These are phyloP conservation scores for Dasysyrphus albostriatus DNA, from an alignment of 2,888 invertebrate species.

Conservation along the genomic window DNA sequence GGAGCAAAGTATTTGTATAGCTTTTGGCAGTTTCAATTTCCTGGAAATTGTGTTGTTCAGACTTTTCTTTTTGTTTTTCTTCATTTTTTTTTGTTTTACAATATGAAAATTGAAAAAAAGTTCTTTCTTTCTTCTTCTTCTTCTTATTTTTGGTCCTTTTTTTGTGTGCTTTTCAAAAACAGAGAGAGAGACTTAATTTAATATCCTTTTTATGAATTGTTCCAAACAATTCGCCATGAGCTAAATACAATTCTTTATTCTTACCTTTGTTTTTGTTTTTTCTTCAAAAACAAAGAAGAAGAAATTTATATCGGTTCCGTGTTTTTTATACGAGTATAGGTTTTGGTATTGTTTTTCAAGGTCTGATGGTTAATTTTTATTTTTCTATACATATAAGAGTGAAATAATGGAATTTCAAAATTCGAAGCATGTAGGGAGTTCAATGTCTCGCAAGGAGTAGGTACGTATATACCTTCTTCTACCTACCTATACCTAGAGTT, in stretches of 20 bases:
- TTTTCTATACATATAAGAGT: not conserved
- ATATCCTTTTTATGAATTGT: constrained; percentile 64
- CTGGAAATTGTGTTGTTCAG: constrained; percentile 58
- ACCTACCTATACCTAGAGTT: not conserved
- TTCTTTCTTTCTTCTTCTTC: not conserved
- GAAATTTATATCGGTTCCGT: constrained; percentile 10
- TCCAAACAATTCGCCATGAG: constrained; percentile 36
- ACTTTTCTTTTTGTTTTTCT: constrained; percentile 10
- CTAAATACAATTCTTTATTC: constrained; percentile 29
- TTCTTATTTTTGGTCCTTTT: constrained; percentile 9
- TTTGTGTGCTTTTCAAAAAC: constrained; percentile 11
- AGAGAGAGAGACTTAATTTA: constrained; percentile 47
- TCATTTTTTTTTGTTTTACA: constrained; percentile 18
- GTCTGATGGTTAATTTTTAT: constrained; percentile 32
- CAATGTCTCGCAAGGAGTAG: constrained; percentile 16
- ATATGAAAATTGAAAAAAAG: constrained; percentile 11
- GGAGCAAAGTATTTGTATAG: constrained; percentile 45
- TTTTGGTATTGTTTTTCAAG: constrained; percentile 13
- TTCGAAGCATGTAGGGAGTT: constrained; percentile 38
- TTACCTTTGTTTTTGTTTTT: not conserved
- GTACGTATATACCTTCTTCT: not conserved
- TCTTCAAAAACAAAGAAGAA: not conserved
- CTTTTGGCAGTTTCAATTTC: constrained; percentile 71
- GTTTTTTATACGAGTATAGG: not conserved
- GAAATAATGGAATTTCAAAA: constrained; percentile 26